Evolutionary conservation across 1,140 invertebrate species (phyloP).

Genomic region (Dinoponera quadriceps): DNA sequence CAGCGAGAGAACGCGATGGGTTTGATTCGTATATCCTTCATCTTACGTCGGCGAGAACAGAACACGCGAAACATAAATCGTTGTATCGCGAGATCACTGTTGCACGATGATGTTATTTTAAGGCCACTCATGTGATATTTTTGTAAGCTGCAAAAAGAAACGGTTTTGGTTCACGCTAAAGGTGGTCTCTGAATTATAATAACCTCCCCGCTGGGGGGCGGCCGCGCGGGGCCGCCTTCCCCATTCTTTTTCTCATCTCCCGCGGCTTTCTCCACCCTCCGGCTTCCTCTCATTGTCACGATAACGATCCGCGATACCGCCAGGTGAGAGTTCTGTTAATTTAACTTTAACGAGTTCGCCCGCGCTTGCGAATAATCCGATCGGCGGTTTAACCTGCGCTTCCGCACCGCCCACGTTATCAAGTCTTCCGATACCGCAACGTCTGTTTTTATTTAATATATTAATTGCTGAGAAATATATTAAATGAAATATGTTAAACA

Average conservation of each 20-base stretch:
- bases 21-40: not conserved
- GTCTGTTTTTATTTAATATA: conserved; percentile 11
- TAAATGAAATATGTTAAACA: conserved; percentile 3
- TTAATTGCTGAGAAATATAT: not conserved
- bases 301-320: conserved; percentile 48
- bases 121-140: conserved; percentile 57
- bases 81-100: conserved; percentile 31
- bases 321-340: conserved; percentile 58
- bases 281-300: conserved; percentile 37
- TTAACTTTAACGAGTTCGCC: conserved; percentile 56
- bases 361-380: conserved; percentile 25
- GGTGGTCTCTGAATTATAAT: conserved; percentile 23
- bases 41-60: not conserved
- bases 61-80: not conserved
- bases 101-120: conserved; percentile 50
- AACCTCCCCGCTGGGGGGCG: not conserved
- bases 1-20: not conserved
- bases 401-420: conserved; percentile 2
- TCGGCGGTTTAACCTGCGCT: conserved; percentile 36
- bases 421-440: not conserved
- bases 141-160: conserved; percentile 51
- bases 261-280: not conserved
- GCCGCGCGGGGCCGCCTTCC: not conserved
- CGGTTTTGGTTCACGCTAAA: conserved; percentile 51
- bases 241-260: not conserved